A percentile compares a stretch with the other conserved stretches of the same genome.
phyloP scores from a whole-genome alignment of 2,113 vertebrate species.

The Atractosteus spatula region DNA sequence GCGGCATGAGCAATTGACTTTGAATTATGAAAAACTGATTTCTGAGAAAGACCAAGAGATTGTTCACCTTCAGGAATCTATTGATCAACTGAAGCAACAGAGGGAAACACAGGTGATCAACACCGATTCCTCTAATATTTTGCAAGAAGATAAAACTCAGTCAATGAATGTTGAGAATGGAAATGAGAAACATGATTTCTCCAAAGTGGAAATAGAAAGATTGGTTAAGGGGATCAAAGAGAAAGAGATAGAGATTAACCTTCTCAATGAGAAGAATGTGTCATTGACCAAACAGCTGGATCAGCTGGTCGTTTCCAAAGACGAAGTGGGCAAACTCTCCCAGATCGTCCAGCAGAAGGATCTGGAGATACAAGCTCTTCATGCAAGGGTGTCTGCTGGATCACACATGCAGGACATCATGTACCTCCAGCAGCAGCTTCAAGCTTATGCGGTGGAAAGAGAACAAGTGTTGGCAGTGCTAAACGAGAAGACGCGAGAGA shows the following conservation, averaged over 20 bases:
- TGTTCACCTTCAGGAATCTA: conserved; percentile 68
- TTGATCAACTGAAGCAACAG: conserved; percentile 71
- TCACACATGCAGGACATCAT: conserved; percentile 76
- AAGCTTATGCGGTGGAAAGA: conserved; percentile 81
- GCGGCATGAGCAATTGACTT: conserved; percentile 77
- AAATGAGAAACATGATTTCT: conserved; percentile 93
- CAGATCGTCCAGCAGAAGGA: conserved; percentile 90
- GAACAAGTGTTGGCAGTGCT: conserved; percentile 87
- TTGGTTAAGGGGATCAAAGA: conserved; percentile 90
- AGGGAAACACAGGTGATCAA: conserved; percentile 57
- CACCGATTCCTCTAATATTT: conserved; percentile 70
- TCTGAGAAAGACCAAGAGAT: conserved; percentile 86
- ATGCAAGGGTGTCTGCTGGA: conserved; percentile 73
- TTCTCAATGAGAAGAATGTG: conserved; percentile 90
- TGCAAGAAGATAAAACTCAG: conserved; percentile 84
- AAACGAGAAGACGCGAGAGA: conserved; percentile 91
- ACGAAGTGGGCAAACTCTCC: conserved; percentile 87
- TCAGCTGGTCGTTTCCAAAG: conserved; percentile 76
- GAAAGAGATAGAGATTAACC: conserved; percentile 87
- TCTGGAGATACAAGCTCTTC: conserved; percentile 87
- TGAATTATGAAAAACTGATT: conserved; percentile 76
- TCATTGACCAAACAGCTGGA: conserved; percentile 82
- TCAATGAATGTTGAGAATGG: conserved; percentile 83
- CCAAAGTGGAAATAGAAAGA: conserved; percentile 87
- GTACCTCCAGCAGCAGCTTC: conserved; percentile 88